phyloP scores from a whole-genome alignment of 1,140 invertebrate genomes.

The Diuraphis noxia region DNA sequence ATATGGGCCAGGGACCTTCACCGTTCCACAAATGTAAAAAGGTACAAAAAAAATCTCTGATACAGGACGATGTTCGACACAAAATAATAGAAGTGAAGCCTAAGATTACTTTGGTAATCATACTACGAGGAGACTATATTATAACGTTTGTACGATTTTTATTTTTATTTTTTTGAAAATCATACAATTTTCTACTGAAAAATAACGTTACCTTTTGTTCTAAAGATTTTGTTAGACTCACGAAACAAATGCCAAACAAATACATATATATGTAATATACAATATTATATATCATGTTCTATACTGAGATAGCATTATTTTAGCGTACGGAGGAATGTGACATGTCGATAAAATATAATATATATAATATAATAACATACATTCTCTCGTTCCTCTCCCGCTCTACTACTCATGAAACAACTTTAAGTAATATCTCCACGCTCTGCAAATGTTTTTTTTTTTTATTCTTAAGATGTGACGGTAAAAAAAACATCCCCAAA shows the following conservation, averaged over 20 bases:
- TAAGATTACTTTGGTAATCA: neutral
- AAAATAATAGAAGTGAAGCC: neutral
- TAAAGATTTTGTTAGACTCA: no score
- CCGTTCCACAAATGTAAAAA: neutral
- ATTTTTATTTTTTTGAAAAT: neutral
- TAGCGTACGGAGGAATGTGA: neutral
- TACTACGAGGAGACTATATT: no score
- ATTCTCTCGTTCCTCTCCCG: neutral
- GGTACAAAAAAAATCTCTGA: neutral
- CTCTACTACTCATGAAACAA: neutral
- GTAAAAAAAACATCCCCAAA: neutral
- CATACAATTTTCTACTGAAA: neutral
- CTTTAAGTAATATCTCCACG: constrained; percentile 1
- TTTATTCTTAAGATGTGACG: neutral
- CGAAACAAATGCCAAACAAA: no score
- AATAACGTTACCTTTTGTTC: no score
- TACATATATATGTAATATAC: no score
- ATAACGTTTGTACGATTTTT: neutral
- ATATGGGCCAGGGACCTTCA: no score
- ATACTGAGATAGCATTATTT: neutral
- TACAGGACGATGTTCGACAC: no score
- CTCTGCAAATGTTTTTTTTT: neutral
- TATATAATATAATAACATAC: neutral
- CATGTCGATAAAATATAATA: neutral
- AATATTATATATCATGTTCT: neutral